Base-by-base conservation (phyloP, 2,888 invertebrate genomes). In the Leucania comma region DNA sequence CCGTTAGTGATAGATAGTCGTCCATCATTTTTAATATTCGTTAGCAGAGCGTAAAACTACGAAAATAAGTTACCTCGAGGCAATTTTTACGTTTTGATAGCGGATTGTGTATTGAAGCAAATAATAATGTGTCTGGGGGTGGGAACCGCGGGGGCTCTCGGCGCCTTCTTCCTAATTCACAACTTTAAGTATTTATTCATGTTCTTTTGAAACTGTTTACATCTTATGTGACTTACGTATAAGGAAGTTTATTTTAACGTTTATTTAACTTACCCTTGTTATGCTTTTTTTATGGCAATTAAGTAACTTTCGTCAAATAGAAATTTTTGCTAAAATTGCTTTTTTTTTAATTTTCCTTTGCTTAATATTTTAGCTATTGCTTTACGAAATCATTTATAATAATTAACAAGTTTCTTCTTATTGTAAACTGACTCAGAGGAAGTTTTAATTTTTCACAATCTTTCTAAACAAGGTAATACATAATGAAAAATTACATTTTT, bases 21-120 rank as follows among this genome's bases (percentile, higher is more conserved):
- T 92, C 87, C 85, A 90, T 93, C 90, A 92, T 90, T 89, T 90
- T 90, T 91, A 81, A 81, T 83, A 83, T 82, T 82, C 79, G 69
- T 72, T 74, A 78, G 61, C 68, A 58, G 58, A 89, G 80, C 80
- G 87, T 89, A 86, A 87, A 82, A 83, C 81, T 83, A 73, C 72
- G 63, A 75, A 84, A 81, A 83, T 81, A 82, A 84, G 80, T 86
- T 83, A 81, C 69, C 75, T 77, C 59, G 74, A 80, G 75, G 71
- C 75, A 82, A 84, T 86, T 87, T 88, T 85, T 88, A 86, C 85
- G 83, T 87, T 88, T 86, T 85, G 85, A 83, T 86, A 83, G 83
- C 78, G 72, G 82, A 80, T 81, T 87, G 89, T 88, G 89, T 88
- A 87, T 77, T 87, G 86, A 87, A 84, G 89, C 90, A 88, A 86